These are phyloP conservation scores for Perca flavescens DNA, from an alignment of 2,113 vertebrate genomes.

Conservation along the genomic window DNA sequence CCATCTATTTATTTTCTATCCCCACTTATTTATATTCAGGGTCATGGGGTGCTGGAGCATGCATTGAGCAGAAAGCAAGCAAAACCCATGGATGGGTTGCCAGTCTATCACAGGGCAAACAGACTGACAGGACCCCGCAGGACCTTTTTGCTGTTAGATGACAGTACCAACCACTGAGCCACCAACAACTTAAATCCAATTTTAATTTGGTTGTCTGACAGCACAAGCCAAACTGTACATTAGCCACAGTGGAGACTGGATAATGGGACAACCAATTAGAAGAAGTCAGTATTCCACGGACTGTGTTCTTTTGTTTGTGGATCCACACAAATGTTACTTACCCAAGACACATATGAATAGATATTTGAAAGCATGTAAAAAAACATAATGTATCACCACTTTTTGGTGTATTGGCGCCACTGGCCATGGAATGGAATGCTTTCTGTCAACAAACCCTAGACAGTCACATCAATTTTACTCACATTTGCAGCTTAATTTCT, in stretches of 20 bases:
- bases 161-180: slow-evolving; percentile 66
- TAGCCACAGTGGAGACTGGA: slow-evolving; percentile 39
- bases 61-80: slow-evolving; percentile 42
- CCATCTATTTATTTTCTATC: slow-evolving; percentile 27
- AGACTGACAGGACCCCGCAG: slow-evolving; percentile 66
- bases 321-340: slow-evolving; percentile 36
- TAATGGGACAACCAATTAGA: slow-evolving; percentile 66
- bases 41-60: slow-evolving; percentile 56
- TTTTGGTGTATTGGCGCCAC: slow-evolving; percentile 35
- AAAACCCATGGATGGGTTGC: slow-evolving; percentile 34
- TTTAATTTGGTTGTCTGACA: slow-evolving; percentile 64
- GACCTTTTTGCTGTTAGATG: slow-evolving; percentile 55
- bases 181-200: slow-evolving; percentile 59
- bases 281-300: slow-evolving; percentile 32
- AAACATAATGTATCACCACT: slow-evolving; percentile 47
- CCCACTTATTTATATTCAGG: slow-evolving; percentile 61
- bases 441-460: slow-evolving; percentile 73
- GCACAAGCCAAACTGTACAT: slow-evolving; percentile 45
- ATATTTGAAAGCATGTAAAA: slow-evolving; percentile 62
- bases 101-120: slow-evolving; percentile 49
- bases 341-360: slow-evolving; percentile 27
- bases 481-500: slow-evolving; percentile 43
- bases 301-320: slow-evolving; percentile 43
- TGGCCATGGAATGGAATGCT: slow-evolving; percentile 62
- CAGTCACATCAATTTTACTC: slow-evolving; percentile 53